Base-by-base conservation (phyloP, 2,888 invertebrate genomes). In the Ennomos fuscantarius region DNA sequence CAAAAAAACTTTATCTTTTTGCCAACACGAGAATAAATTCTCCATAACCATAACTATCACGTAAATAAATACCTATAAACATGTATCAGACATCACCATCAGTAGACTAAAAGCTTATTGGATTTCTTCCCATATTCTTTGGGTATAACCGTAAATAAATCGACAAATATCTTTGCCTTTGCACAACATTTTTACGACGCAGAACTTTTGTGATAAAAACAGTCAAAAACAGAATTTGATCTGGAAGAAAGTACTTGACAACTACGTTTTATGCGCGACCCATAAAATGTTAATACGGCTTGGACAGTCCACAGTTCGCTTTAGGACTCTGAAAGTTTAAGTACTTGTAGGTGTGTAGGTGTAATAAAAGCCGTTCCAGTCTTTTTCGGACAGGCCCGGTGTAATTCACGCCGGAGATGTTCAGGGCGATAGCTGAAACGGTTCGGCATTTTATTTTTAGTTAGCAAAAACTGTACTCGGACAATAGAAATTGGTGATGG, bases 171-270 rank as follows among this genome's bases (percentile, higher is more conserved):
- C 54, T 46, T 50, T 40, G 51, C 50, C 39, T 51, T 42, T 39
- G 39, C 55, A 49, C 40, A 62, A 55, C 57, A 69, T 58, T 72
- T 73, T 74, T 74, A 74, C 67, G 66, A 56, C 42, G 9, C 6
- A 35, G 54, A 73, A 74, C 59, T 73, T 72, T 62, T 9, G 57
- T 65, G 54, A 66, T 72, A 68, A 75, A 61, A 50, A 63, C 58
- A 54, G 46, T 59, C 62, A 65, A 64, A 72, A 72, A 69, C 65
- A 63, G 55, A 46, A 55, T 63, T 62, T 51, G 40, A 47, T 51
- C 48, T 48, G 58, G 52, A 45, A 40, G 52, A 56, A 54, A 60
- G 70, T 68, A 64, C 57, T 66, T 62, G 63, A 53, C 45, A 56
- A 60, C 62, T 59, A 65, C 61, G 46, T 64, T 71, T 70, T 55